phyloP scores from a whole-genome alignment of 2,797 vertebrate species.

The Peromyscus melanophrys region DNA sequence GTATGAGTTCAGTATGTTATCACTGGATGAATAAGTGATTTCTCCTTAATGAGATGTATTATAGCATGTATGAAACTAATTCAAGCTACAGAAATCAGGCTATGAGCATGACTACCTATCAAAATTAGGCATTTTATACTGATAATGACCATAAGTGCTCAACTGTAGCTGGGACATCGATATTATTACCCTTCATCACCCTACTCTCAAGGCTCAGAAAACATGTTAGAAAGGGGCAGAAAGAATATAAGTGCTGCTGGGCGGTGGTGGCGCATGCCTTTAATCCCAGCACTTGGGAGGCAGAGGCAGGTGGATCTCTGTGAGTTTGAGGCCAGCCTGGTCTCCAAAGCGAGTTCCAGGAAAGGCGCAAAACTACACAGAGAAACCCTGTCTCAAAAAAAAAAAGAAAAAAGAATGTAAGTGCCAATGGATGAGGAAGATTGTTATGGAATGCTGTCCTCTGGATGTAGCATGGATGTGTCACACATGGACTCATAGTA shows the following conservation, averaged over 20 bases:
- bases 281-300: too few relatives aligned
- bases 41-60: constrained; percentile 27
- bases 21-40: constrained; percentile 16
- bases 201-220: not conserved
- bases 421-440: not conserved
- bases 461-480: not conserved
- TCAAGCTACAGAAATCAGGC: not conserved
- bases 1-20: constrained; percentile 30
- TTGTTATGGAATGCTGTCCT: not conserved
- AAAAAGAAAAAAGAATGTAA: too few relatives aligned
- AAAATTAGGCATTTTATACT: not conserved
- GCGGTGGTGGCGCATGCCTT: too few relatives aligned
- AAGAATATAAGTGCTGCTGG: not conserved
- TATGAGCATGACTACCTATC: not conserved
- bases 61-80: constrained; percentile 1
- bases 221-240: not conserved
- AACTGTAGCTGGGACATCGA: not conserved
- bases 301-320: too few relatives aligned
- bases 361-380: too few relatives aligned
- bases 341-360: too few relatives aligned
- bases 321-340: too few relatives aligned
- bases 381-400: too few relatives aligned
- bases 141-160: not conserved
- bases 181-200: not conserved
- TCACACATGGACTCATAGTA: not conserved